phyloP scores from a whole-genome alignment of 2,113 vertebrate species.

The Gambusia affinis region DNA sequence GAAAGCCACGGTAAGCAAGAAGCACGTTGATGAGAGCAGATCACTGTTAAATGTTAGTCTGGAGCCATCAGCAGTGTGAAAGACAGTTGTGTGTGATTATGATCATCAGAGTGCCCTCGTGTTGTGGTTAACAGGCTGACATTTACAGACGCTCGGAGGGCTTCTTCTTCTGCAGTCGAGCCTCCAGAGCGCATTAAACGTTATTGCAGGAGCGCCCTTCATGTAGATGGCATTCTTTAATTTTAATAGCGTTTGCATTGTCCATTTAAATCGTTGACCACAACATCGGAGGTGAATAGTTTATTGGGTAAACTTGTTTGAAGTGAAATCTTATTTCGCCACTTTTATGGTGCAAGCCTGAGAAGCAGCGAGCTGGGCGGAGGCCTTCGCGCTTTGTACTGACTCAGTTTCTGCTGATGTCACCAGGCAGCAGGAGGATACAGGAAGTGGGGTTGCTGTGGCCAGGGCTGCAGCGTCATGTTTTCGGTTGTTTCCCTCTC shows the following conservation, averaged over 20 bases:
- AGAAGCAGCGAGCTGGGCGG: conserved; percentile 16
- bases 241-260: neutral
- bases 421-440: conserved; percentile 31
- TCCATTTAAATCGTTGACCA: neutral
- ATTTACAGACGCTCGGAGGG: neutral
- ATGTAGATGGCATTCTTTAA: neutral
- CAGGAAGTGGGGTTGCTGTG: conserved; percentile 57
- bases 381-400: conserved; percentile 4
- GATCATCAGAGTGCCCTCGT: neutral
- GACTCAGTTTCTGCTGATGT: conserved; percentile 48
- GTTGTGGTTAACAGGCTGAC: neutral
- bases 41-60: neutral
- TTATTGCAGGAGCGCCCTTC: neutral
- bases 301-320: conserved; percentile 3
- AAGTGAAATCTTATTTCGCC: neutral
- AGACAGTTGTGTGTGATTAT: neutral
- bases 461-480: conserved; percentile 22
- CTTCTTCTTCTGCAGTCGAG: neutral
- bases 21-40: neutral
- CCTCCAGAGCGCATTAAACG: neutral
- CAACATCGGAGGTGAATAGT: neutral
- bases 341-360: neutral
- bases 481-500: conserved; percentile 64
- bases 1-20: too few species aligned
- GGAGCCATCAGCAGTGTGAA: neutral